Evolutionary conservation across 2,113 vertebrate species (phyloP), one percentile per base, ranked within the genome.

Genomic region (Ctenomys sociabilis): DNA sequence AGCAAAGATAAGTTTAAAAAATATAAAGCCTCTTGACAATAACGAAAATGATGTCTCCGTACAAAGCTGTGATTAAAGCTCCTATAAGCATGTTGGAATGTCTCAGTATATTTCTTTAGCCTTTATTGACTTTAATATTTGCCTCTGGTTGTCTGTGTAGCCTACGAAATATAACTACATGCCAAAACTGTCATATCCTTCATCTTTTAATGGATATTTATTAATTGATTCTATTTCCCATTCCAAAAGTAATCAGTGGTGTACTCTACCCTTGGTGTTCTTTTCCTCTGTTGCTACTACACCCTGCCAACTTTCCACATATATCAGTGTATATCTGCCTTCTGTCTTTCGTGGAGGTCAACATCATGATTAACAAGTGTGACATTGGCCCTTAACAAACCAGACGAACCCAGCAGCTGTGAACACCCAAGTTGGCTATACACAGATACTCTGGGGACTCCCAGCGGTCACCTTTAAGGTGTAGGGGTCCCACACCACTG

Each of bases 321-420:
- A 11, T n/a, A n/a, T n/a, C n/a, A n/a, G n/a, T 66, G 87, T 75
- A 21, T 77, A 94, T 85, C 90, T 91, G 72, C 93, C 78, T 2
- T 93, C 52, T 43, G 68, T 75, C 9, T 4, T 26, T 85, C 80
- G 10, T 43, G 37, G 9, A 3, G 14, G 5, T 59, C 57, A 82
- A 37, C 7, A 72, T 1, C 17, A 24, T 88, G 85, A 80, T 43
- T 73, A 54, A 77, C 13, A 85, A 32, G 13, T 83, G 22, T 72
- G 52, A 77, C 19, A 45, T 0, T 22, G 37, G 52, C 80, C 24
- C 13, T 70, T 43, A 59, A 28, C 37, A 77, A 35, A 81, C 24
- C 37, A 83, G 30, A 57, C 32, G 66, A 35, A 88, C 3, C 21
- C 13, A 68, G n/a, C n/a, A 5, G 24, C 24, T 13, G 32, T 5